Conservation (phyloP, 1,140 invertebrate genomes). For the Microplitis demolitor region DNA sequence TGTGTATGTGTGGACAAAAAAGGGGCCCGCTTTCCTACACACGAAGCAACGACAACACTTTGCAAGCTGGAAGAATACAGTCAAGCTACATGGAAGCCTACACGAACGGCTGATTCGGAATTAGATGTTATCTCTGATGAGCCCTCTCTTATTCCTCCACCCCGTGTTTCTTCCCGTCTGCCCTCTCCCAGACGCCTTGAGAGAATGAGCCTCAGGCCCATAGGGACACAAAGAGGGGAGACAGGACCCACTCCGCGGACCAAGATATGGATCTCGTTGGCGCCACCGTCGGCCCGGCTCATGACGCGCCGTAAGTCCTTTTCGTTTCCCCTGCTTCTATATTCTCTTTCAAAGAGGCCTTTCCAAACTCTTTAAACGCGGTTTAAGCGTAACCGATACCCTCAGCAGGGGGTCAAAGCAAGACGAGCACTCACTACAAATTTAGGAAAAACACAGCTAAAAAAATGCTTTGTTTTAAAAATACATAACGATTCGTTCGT, state of each 20-base stretch:
- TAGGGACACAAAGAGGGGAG: not conserved
- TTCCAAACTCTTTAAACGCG: slow-evolving; percentile 43
- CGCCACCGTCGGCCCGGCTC: slow-evolving; percentile 45
- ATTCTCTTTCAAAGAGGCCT: slow-evolving; percentile 3
- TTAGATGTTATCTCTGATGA: slow-evolving; percentile 60
- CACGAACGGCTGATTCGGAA: slow-evolving; percentile 50
- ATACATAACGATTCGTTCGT: too few species aligned
- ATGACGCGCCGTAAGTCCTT: slow-evolving; percentile 24
- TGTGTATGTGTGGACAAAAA: not conserved
- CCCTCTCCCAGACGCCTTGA: not conserved
- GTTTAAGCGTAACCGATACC: slow-evolving; percentile 55
- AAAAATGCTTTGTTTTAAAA: too few species aligned
- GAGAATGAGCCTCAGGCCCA: not conserved
- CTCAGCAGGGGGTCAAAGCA: slow-evolving; percentile 40
- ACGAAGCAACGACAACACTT: slow-evolving; percentile 29
- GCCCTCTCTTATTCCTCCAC: slow-evolving; percentile 31
- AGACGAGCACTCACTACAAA: too few species aligned
- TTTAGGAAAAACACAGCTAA: not conserved
- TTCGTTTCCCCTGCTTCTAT: slow-evolving; percentile 4
- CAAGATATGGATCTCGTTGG: slow-evolving; percentile 55
- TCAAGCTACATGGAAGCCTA: slow-evolving; percentile 35
- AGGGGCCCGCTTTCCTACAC: slow-evolving; percentile 1
- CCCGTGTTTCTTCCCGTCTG: slow-evolving; percentile 9
- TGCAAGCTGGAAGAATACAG: slow-evolving; percentile 9
- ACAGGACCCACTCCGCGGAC: slow-evolving; percentile 31